Conservation (phyloP, 2,113 vertebrate genomes). For the Albula goreensis region DNA sequence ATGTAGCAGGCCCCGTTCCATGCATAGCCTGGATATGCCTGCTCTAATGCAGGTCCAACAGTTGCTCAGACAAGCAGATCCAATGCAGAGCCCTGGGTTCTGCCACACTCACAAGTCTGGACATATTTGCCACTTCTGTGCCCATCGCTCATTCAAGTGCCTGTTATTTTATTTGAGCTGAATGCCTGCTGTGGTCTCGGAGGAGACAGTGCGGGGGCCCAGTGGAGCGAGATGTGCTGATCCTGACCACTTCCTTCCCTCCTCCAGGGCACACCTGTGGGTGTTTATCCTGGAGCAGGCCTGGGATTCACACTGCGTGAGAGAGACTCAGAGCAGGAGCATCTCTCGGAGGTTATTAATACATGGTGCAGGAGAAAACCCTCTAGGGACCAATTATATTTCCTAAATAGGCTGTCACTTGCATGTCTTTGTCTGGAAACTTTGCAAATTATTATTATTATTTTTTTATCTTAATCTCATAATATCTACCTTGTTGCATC, state of each 20-base stretch:
- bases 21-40: background rate
- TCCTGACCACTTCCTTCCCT: background rate
- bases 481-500: background rate
- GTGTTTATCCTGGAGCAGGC: constrained; percentile 1
- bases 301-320: background rate
- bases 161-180: background rate
- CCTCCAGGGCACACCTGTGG: background rate
- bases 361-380: background rate
- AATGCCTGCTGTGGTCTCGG: background rate
- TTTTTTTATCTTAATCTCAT: background rate
- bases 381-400: constrained; percentile 7
- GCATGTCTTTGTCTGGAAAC: background rate
- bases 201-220: background rate
- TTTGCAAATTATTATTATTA: background rate
- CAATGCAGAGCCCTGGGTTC: background rate
- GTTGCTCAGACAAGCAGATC: background rate
- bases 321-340: background rate
- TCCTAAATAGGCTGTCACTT: constrained; percentile 9
- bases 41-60: background rate
- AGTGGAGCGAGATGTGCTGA: background rate
- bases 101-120: background rate
- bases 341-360: background rate
- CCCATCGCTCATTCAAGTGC: background rate
- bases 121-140: background rate
- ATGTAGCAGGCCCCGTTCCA: background rate